These are phyloP conservation scores for Bucco capensis DNA, from an alignment of 2,113 vertebrate species.

Conservation along the genomic window DNA sequence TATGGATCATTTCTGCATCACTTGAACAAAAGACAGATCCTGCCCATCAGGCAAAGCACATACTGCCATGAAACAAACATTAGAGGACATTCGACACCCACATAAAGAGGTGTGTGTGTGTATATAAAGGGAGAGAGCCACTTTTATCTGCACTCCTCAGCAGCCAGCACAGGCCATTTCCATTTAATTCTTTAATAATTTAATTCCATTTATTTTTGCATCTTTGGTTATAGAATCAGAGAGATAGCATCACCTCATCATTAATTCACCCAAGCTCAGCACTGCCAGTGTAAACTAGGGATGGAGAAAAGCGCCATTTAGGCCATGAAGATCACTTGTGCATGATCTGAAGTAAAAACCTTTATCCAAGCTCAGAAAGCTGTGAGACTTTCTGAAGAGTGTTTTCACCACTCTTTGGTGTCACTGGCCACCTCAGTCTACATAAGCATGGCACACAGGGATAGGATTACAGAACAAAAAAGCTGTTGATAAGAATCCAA, in stretches of 20 bases:
- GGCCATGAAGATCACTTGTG: background rate
- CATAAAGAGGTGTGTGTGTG: background rate
- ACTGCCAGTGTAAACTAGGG: background rate
- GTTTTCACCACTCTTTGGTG: background rate
- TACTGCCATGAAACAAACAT: background rate
- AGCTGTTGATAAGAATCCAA: background rate
- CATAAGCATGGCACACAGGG: background rate
- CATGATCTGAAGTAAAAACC: background rate
- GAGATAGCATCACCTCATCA: background rate
- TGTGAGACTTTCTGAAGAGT: background rate
- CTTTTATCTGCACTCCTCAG: background rate
- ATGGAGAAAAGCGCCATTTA: background rate
- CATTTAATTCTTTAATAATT: too few species aligned
- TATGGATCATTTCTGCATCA: background rate
- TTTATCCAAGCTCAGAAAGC: background rate
- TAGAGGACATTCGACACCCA: background rate
- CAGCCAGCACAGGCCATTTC: rapidly evolving
- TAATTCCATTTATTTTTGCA: background rate
- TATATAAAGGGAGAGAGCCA: background rate
- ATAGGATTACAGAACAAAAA: background rate
- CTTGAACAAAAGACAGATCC: background rate
- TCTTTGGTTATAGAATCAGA: background rate
- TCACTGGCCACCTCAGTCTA: background rate
- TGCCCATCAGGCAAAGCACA: background rate
- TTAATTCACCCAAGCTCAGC: background rate